Percentiles rank a stretch among this genome's conserved stretches.
Evolutionary conservation across 2,797 vertebrate species (phyloP).

Genomic region (Hyperoplus lanceolatus): DNA sequence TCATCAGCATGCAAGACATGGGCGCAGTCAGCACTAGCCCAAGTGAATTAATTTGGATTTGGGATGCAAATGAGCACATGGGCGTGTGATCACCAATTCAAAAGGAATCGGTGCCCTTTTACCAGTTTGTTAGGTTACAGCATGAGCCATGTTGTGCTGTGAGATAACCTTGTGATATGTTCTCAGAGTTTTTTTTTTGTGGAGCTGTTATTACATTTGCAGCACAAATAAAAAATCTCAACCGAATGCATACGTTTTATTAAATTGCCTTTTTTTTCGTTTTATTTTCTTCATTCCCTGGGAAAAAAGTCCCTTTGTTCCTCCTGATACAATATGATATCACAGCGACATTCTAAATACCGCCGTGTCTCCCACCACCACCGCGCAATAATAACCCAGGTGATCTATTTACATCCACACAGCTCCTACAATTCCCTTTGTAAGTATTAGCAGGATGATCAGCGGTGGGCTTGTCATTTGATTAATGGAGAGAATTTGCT

Average conservation of each 20-base stretch:
- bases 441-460: conserved; percentile 92
- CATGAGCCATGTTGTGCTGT: conserved; percentile 61
- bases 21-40: conserved; percentile 89
- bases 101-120: conserved; percentile 80
- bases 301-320: conserved; percentile 46
- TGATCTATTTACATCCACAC: conserved; percentile 92
- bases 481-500: conserved; percentile 96
- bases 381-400: conserved; percentile 77
- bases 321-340: conserved; percentile 43
- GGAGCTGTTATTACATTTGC: conserved; percentile 21
- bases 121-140: conserved; percentile 64
- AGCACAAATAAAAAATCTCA: conserved; percentile 33
- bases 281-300: conserved; percentile 29
- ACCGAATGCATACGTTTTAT: neutral
- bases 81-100: conserved; percentile 93
- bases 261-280: neutral
- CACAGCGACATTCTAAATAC: conserved; percentile 62
- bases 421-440: conserved; percentile 91
- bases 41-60: conserved; percentile 99
- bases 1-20: conserved; percentile 97
- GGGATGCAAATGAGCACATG: conserved; percentile 96
- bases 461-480: conserved; percentile 93
- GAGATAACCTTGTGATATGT: conserved; percentile 61
- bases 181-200: conserved; percentile 26
- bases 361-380: conserved; percentile 39